Evolutionary conservation across 2,888 invertebrate genomes (phyloP).

Genomic region (Drosophila lutescens): DNA sequence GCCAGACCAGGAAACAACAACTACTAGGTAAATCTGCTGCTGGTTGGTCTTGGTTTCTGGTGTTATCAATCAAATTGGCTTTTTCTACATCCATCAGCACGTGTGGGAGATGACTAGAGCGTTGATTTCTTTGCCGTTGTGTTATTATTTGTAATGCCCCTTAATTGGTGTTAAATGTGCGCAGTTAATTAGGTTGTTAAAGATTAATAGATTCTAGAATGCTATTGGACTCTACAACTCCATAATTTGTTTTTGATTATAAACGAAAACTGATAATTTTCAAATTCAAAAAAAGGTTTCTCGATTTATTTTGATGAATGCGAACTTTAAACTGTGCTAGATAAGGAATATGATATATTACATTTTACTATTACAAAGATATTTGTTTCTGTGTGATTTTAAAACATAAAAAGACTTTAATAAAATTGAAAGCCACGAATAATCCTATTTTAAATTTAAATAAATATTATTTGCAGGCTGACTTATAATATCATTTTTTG

Average conservation of each 20-base stretch:
- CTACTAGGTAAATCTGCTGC: conserved; percentile 28
- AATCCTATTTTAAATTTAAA: too few relatives aligned
- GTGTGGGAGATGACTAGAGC: conserved; percentile 16
- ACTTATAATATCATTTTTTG: too few relatives aligned
- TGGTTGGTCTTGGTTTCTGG: conserved; percentile 20
- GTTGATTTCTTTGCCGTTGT: conserved; percentile 11
- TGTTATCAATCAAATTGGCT: conserved; percentile 75
- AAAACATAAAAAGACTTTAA: too few relatives aligned
- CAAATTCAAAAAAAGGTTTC: too few relatives aligned
- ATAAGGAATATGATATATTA: too few relatives aligned
- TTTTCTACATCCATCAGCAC: conserved; percentile 47
- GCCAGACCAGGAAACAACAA: conserved; percentile 8
- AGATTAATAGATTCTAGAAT: background rate
- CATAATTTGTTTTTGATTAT: too few relatives aligned
- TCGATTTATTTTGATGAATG: background rate
- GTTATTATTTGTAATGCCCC: conserved; percentile 23
- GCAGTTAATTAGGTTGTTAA: conserved; percentile 18
- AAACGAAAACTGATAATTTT: too few relatives aligned
- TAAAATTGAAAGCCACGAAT: too few relatives aligned
- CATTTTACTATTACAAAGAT: background rate
- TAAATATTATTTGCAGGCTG: too few relatives aligned
- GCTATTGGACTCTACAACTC: too few relatives aligned
- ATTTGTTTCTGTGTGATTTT: too few relatives aligned
- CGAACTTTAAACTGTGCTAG: too few relatives aligned
- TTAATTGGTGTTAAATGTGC: conserved; percentile 26